A percentile compares a stretch with the other conserved stretches of the same genome.
Conservation (phyloP, 2,888 invertebrate species). For the Yponomeuta evonymella region DNA sequence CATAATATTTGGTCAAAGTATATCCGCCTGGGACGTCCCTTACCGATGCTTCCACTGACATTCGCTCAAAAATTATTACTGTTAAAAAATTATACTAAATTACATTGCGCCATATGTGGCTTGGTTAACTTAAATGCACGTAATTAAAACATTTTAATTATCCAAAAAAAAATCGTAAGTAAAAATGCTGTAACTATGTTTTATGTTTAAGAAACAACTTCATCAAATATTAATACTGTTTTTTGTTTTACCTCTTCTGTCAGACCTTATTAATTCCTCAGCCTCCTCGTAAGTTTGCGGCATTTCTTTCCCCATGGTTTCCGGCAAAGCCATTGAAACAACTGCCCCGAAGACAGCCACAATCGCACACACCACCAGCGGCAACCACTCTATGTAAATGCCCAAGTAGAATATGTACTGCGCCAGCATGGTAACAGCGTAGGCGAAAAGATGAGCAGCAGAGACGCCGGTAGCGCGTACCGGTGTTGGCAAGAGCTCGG, state of each 20-base stretch:
- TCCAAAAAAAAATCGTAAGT: too few relatives aligned
- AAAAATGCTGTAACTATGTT: too few relatives aligned
- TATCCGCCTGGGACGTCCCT: too few relatives aligned
- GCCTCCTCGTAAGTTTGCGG: slow-evolving; percentile 21
- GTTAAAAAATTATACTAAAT: too few relatives aligned
- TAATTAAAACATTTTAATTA: too few relatives aligned
- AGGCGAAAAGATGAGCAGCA: slow-evolving; percentile 18
- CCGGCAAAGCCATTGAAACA: slow-evolving; percentile 17
- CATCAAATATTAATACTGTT: neutral
- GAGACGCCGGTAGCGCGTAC: slow-evolving; percentile 20
- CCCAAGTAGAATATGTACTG: slow-evolving; percentile 20
- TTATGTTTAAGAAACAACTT: too few relatives aligned
- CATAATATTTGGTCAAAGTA: too few relatives aligned
- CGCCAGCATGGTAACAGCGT: slow-evolving; percentile 17
- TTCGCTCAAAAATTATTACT: too few relatives aligned
- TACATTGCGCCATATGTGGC: too few relatives aligned
- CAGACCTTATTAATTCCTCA: slow-evolving; percentile 12
- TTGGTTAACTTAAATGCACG: too few relatives aligned
- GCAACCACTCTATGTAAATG: slow-evolving; percentile 18
- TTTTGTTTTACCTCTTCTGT: neutral
- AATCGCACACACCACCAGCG: slow-evolving; percentile 17
- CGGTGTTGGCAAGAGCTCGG: slow-evolving; percentile 20
- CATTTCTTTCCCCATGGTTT: slow-evolving; percentile 20
- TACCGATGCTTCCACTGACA: too few relatives aligned
- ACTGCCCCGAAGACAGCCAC: slow-evolving; percentile 16